A percentile compares a stretch with the other conserved stretches of the same genome.
Evolutionary conservation across 2,113 vertebrate genomes (phyloP).

Genomic region (Motacilla tschutschensis): DNA sequence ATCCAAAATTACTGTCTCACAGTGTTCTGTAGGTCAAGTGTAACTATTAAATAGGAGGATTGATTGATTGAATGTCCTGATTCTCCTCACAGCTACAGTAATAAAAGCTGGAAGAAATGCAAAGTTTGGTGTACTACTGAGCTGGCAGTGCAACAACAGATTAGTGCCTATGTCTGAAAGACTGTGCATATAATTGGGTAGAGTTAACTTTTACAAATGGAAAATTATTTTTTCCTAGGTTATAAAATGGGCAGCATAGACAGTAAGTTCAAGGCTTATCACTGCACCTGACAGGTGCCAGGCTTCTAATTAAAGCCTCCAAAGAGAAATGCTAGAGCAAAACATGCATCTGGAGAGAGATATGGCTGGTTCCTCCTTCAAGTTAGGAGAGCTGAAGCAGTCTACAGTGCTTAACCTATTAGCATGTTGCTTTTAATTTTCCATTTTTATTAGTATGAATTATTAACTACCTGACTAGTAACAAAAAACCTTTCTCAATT

Average conservation of each 20-base stretch:
- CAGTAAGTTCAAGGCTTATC: background rate
- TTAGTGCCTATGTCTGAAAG: background rate
- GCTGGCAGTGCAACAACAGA: background rate
- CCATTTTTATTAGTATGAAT: slow-evolving; percentile 52
- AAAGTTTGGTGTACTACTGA: background rate
- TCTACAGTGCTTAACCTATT: background rate
- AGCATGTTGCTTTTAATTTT: slow-evolving; percentile 50
- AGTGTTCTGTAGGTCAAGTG: background rate
- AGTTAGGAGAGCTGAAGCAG: background rate
- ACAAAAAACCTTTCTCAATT: slow-evolving; percentile 13
- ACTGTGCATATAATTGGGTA: background rate
- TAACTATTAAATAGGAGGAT: background rate
- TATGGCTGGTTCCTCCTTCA: background rate
- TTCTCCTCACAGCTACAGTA: background rate
- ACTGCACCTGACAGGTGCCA: background rate
- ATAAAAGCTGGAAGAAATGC: background rate
- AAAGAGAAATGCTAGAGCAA: background rate
- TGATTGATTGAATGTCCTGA: no score
- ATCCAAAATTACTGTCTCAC: background rate
- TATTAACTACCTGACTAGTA: slow-evolving; percentile 43
- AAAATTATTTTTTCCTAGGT: background rate
- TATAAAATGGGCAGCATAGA: background rate
- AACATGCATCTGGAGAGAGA: background rate
- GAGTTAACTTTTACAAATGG: background rate
- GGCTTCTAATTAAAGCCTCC: background rate